These are phyloP conservation scores for Pammene fasciana DNA, from an alignment of 2,888 invertebrate species.

Conservation along the genomic window DNA sequence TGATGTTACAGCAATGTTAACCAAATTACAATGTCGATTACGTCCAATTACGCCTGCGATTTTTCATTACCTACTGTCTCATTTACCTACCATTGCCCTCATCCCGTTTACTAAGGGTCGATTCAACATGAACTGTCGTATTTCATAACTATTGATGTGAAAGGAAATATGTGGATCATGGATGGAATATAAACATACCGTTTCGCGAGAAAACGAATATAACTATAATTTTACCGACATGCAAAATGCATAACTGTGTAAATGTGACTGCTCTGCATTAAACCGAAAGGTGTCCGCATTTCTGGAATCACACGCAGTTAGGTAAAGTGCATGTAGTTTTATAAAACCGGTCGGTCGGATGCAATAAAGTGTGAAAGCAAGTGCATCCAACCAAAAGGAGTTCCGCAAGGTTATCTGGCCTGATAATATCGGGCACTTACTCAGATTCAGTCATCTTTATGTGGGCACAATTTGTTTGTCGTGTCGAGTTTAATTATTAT, in stretches of 20 bases:
- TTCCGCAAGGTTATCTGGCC: not conserved
- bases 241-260: slow-evolving; percentile 33
- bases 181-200: not conserved
- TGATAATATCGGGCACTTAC: slow-evolving; percentile 10
- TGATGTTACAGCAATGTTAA: no score
- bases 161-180: no score
- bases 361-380: slow-evolving; percentile 31
- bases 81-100: no score
- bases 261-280: slow-evolving; percentile 20
- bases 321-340: slow-evolving; percentile 25
- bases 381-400: slow-evolving; percentile 23
- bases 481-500: not conserved
- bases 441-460: slow-evolving; percentile 6
- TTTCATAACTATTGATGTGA: no score
- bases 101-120: no score
- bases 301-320: slow-evolving; percentile 36
- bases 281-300: slow-evolving; percentile 38
- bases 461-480: not conserved
- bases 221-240: slow-evolving; percentile 31
- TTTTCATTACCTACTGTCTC: no score
- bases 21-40: no score
- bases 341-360: slow-evolving; percentile 36
- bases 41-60: no score
- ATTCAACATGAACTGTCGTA: no score
- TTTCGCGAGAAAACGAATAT: slow-evolving; percentile 18